Evolutionary conservation across 1,140 invertebrate species (phyloP), one percentile per base, ranked within the genome.

Genomic region (Eulimnadia texana): DNA sequence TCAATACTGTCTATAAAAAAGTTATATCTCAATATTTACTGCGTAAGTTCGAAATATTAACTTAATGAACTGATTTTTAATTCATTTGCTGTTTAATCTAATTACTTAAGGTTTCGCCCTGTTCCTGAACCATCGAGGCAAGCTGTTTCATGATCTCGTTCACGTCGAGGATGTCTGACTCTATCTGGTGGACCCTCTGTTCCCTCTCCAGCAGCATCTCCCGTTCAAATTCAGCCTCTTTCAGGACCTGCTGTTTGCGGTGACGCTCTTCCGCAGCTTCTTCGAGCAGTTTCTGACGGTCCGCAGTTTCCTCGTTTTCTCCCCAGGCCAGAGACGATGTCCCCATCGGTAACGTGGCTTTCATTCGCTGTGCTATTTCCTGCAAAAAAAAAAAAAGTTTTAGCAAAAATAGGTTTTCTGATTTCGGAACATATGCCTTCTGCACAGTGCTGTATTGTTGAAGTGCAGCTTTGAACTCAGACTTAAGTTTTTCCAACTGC

Each of bases 81-180:
- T 42, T 55, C 3, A 57, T 42, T 58, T 24, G 28, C 59, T 60
- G 25, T 3, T 42, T 42, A 42, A 42, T 42, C 16, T 16, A 42
- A 42, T 79, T 79, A 94, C 91, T 89, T 66, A 95, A 80, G 60
- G 79, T 76, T 65, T 88, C 83, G 33, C 82, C 84, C 75, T 97
- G 93, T 66, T 85, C 80, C 69, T 85, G 76, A 1, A 93, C 86
- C 68, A 93, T 72, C 50, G 79, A 80, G 3, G 82, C 84, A n/a
- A 97, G 74, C 66, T 92, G 84, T 63, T 85, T 82, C 84, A 95
- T 95, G 58, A 96, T 93, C 71, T 90, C 82, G 73, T 93, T 93
- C 0, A 94, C 85, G 73, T 94, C 90, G 58, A 90, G 73, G 60
- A 96, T 86, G 71, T 94, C 86, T 2, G 81, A 80, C 75, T 94